Conservation (phyloP, 2,113 vertebrate genomes). For the Polypterus senegalus region DNA sequence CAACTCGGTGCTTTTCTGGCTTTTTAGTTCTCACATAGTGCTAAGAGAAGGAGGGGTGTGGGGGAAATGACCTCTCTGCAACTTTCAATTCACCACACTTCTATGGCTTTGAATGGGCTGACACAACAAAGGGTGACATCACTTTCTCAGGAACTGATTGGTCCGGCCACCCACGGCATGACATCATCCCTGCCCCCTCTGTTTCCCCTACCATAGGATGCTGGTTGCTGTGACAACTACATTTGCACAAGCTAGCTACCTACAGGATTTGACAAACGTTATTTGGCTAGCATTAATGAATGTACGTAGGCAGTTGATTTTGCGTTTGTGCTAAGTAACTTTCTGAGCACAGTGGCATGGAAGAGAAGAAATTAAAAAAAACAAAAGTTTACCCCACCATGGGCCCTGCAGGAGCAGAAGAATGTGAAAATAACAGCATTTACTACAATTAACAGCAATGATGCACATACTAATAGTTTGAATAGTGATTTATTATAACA, state of each 20-base stretch:
- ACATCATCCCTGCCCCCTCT: conserved; percentile 51
- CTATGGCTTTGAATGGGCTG: conserved; percentile 69
- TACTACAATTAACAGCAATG: too few relatives aligned
- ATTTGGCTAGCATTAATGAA: conserved; percentile 49
- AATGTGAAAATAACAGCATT: too few relatives aligned
- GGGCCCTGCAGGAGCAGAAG: too few relatives aligned
- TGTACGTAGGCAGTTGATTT: conserved; percentile 27
- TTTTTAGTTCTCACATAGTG: conserved; percentile 19
- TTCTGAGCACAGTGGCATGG: conserved; percentile 34
- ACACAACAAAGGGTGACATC: conserved; percentile 73
- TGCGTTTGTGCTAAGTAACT: conserved; percentile 48
- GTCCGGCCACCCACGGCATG: conserved; percentile 51
- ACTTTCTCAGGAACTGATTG: conserved; percentile 61
- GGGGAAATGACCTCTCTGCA: conserved; percentile 50
- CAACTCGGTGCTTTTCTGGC: conserved; percentile 30
- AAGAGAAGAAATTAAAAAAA: conserved; percentile 11
- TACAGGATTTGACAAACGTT: conserved; percentile 54
- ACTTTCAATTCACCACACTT: conserved; percentile 67
- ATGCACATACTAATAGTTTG: too few relatives aligned
- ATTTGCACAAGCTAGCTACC: conserved; percentile 37
- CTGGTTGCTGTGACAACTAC: conserved; percentile 60
- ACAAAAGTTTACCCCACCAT: too few relatives aligned
- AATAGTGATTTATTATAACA: too few relatives aligned
- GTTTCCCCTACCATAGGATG: conserved; percentile 46
- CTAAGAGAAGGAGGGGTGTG: conserved; percentile 14